A percentile compares a stretch with the other conserved stretches of the same genome.
phyloP scores from a whole-genome alignment of 2,113 vertebrate genomes.

The Monopterus albus region DNA sequence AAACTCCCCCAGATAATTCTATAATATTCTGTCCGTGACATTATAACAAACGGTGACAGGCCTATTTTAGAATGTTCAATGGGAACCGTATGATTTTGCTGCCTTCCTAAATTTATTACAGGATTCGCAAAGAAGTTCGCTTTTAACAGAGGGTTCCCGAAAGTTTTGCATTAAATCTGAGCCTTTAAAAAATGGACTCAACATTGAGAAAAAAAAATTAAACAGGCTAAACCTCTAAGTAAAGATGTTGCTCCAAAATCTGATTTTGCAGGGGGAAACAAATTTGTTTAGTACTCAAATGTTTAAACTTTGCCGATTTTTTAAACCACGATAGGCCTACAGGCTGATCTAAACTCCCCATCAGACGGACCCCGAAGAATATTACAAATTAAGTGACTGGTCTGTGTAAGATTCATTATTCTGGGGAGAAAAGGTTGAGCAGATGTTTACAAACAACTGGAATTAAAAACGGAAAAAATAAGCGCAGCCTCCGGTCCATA shows the following conservation, averaged over 20 bases:
- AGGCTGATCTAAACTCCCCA: neutral
- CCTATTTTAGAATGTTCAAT: neutral
- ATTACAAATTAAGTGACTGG: neutral
- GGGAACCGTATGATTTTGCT: neutral
- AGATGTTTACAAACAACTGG: neutral
- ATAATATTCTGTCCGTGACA: neutral
- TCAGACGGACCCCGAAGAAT: neutral
- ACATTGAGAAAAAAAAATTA: too few species aligned
- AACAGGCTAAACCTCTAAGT: too few species aligned
- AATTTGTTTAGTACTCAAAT: neutral
- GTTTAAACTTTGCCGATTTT: neutral
- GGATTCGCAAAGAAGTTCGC: neutral
- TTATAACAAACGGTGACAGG: neutral
- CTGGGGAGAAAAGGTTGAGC: too few species aligned
- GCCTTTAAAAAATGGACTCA: neutral
- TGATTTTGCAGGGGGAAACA: neutral
- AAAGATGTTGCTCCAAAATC: too few species aligned
- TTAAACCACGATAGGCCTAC: too few species aligned
- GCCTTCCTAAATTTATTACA: neutral
- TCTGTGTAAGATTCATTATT: neutral
- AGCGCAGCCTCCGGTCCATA: neutral
- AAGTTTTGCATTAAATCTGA: neutral
- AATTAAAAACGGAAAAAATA: neutral
- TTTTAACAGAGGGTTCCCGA: constrained; percentile 3
- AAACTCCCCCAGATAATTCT: neutral